Evolutionary conservation across 2,113 vertebrate species (phyloP), one percentile per base, ranked within the genome.

Genomic region (Suncus etruscus): DNA sequence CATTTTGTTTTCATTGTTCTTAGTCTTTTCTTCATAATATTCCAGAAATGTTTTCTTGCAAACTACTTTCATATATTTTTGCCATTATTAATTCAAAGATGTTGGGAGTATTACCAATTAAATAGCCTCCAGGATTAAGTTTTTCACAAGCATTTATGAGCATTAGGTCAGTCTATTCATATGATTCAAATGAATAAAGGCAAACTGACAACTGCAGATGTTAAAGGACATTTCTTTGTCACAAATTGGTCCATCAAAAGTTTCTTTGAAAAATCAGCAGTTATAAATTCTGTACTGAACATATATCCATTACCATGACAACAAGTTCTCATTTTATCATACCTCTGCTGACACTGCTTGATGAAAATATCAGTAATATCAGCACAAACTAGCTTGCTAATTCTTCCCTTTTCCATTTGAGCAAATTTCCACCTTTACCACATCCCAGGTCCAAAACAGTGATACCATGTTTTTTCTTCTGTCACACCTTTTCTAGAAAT

Each of bases 141-240:
- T 96, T 98, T 94, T 99, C 99, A 76, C 99, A 99, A 76, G 99
- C 99, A 8, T 99, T 99, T 96, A 97, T 98, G 96, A 99, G 98
- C 99, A 99, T 99, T 97, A 96, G 98, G 91, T 99, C 98, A 3
- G 99, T 99, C 97, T 99, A 99, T 88, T 98, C 97, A 39, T 98
- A 97, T 0, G 98, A 99, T 97, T 99, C 99, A 91, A 99, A 99
- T 1, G 99, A 99, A 95, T 99, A 99, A 98, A 99, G 75, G 99
- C 99, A 97, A 99, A 99, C 73, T 99, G 99, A 97, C 99, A 99
- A 97, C 99, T 99, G 97, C 99, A 99, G 95, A 99, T 98, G 95
- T 99, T 98, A 93, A 99, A 99, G 89, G 32, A 89, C 87, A 95
- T 97, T 76, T 98, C 93, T 25, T 98, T 97, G 96, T 99, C 97